phyloP scores from a whole-genome alignment of 1,140 invertebrate species.

The Hycleus phaleratus region DNA sequence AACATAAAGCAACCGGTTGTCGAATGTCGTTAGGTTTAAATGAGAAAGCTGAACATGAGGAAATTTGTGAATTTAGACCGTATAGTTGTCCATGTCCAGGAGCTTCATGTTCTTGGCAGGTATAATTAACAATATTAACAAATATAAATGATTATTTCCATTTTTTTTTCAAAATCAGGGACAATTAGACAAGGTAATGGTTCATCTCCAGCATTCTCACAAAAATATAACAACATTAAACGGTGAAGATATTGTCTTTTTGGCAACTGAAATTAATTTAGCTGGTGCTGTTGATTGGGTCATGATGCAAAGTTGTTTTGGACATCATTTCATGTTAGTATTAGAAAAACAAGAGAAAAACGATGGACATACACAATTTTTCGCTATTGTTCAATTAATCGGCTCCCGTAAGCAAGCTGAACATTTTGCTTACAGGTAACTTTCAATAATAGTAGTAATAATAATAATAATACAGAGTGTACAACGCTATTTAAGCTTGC shows the following conservation, averaged over 20 bases:
- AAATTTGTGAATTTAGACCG: conserved; percentile 94
- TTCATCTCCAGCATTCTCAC: conserved; percentile 93
- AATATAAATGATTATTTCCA: too few species aligned
- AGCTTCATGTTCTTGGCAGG: conserved; percentile 96
- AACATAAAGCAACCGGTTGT: conserved; percentile 96
- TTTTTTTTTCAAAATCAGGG: conserved; percentile 10
- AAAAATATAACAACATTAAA: conserved; percentile 98
- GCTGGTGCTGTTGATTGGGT: conserved; percentile 99
- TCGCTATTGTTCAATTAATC: conserved; percentile 98
- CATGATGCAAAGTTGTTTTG: conserved; percentile 99
- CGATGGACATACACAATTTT: conserved; percentile 97
- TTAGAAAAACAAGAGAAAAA: conserved; percentile 98
- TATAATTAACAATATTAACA: too few species aligned
- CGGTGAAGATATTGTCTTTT: conserved; percentile 97
- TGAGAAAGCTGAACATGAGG: conserved; percentile 97
- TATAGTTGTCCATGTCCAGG: conserved; percentile 98
- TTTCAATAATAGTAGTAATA: background rate
- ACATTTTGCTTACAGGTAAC: conserved; percentile 92
- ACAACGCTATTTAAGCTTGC: too few species aligned
- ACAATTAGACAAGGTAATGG: conserved; percentile 63
- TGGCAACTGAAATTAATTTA: conserved; percentile 98
- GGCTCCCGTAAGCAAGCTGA: conserved; percentile 98
- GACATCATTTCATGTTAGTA: conserved; percentile 98
- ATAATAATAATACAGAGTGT: too few species aligned
- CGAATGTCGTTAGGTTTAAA: conserved; percentile 86